A percentile compares a stretch with the other conserved stretches of the same genome.
Conservation (phyloP, 2,797 vertebrate genomes). For the Allochrocebus solatus region DNA sequence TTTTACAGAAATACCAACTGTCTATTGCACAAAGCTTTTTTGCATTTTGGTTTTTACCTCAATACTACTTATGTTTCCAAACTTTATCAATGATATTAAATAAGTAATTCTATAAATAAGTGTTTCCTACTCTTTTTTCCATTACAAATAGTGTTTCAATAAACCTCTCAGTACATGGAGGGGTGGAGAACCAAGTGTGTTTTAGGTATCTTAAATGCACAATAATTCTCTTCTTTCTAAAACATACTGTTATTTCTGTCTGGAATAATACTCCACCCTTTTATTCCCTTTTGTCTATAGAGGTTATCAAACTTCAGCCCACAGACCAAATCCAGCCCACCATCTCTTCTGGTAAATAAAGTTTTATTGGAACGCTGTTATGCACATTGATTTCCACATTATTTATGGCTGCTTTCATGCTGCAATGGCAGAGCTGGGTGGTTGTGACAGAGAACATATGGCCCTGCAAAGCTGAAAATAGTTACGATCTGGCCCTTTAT, state of each 20-base stretch:
- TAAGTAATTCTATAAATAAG: neutral
- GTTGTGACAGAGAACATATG: neutral
- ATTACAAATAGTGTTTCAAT: constrained; percentile 3
- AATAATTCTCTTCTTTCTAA: constrained; percentile 27
- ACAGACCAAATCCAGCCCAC: neutral
- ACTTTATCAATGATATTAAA: neutral
- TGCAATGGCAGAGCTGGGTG: neutral
- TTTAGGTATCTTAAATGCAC: neutral
- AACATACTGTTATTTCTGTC: neutral
- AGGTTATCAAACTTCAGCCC: neutral
- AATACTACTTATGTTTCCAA: neutral
- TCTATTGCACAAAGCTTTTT: neutral
- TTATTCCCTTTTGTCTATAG: neutral
- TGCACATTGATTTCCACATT: neutral
- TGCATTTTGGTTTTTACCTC: neutral
- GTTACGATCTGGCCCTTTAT: neutral
- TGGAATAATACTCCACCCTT: neutral
- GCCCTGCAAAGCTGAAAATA: neutral
- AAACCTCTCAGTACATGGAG: neutral
- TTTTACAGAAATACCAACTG: neutral
- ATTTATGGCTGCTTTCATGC: neutral
- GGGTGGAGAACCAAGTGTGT: neutral
- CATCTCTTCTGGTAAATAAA: neutral
- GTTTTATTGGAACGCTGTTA: neutral
- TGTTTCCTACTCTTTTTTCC: neutral